Evolutionary conservation across 2,888 invertebrate species (phyloP).

Genomic region (Orchesella flavescens): DNA sequence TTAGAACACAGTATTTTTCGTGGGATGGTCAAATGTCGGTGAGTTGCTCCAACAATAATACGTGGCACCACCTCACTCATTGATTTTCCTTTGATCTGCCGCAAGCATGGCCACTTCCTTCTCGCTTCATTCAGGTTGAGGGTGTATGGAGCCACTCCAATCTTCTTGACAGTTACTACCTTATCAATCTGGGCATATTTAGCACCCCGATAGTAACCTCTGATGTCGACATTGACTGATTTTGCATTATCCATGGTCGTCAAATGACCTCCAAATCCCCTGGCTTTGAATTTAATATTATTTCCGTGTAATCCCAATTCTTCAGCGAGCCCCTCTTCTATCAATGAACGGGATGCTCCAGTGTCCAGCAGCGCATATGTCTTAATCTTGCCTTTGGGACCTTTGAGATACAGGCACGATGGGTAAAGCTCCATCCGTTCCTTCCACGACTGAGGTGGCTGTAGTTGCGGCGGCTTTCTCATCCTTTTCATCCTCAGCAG

Average conservation of each 20-base stretch:
- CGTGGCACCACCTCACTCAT: neutral
- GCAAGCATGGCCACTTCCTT: neutral
- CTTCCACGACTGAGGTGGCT: neutral
- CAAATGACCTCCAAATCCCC: neutral
- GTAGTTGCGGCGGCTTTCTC: too few relatives aligned
- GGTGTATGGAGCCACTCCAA: neutral
- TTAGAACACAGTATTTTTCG: neutral
- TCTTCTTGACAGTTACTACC: neutral
- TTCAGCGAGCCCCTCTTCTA: neutral
- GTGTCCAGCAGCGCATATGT: conserved; percentile 22
- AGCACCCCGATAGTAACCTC: neutral
- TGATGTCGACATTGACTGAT: neutral
- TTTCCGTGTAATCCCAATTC: conserved; percentile 17
- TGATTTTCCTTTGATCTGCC: neutral
- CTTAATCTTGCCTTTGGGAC: neutral
- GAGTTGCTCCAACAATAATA: neutral
- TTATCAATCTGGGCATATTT: neutral
- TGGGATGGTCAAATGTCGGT: neutral
- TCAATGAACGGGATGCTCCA: neutral
- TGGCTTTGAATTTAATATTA: neutral
- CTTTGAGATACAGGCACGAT: conserved; percentile 5
- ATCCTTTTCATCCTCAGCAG: too few relatives aligned
- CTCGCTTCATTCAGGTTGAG: conserved; percentile 1
- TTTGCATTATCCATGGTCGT: neutral
- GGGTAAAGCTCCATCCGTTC: conserved; percentile 1